phyloP scores from a whole-genome alignment of 1,140 invertebrate genomes.

The Melitaea cinxia region DNA sequence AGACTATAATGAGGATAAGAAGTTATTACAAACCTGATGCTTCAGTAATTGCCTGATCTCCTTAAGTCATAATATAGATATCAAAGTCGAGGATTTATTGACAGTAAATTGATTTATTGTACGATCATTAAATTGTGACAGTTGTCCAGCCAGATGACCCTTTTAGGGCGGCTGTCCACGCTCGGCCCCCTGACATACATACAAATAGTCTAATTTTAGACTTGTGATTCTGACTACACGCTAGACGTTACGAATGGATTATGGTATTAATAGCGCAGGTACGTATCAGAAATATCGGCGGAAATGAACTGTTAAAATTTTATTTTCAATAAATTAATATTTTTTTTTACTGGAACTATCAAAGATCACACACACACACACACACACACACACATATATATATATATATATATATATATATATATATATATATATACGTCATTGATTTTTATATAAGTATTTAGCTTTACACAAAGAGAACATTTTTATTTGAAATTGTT shows the following conservation, averaged over 20 bases:
- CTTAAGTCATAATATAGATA: not conserved
- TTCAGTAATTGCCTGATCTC: not conserved
- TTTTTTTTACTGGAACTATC: not conserved
- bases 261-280: conserved; percentile 64
- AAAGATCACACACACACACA: too few species aligned
- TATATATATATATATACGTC: too few species aligned
- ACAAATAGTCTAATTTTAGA: conserved; percentile 76
- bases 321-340: not conserved
- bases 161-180: conserved; percentile 59
- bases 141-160: conserved; percentile 57
- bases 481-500: not conserved
- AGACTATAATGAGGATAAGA: too few species aligned
- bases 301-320: conserved; percentile 47
- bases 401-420: too few species aligned
- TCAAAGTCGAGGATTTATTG: not conserved
- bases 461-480: not conserved
- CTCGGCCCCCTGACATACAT: conserved; percentile 76
- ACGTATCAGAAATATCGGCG: conserved; percentile 49
- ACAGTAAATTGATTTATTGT: conserved; percentile 21
- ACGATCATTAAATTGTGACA: conserved; percentile 6
- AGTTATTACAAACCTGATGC: too few species aligned
- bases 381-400: too few species aligned
- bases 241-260: conserved; percentile 69
- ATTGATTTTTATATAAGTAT: too few species aligned
- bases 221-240: conserved; percentile 66